phyloP scores from a whole-genome alignment of 1,140 invertebrate genomes.

The Bradysia coprophila region DNA sequence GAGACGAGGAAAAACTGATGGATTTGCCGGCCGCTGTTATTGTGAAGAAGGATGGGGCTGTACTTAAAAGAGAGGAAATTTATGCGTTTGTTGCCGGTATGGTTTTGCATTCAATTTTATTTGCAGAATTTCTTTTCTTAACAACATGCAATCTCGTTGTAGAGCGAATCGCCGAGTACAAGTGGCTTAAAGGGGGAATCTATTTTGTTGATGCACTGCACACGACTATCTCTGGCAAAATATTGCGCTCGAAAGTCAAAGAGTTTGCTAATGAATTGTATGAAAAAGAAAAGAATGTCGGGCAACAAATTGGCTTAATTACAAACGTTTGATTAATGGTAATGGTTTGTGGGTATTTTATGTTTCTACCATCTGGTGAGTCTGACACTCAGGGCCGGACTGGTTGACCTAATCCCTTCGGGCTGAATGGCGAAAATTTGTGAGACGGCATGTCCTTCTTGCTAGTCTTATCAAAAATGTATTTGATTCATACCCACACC shows the following conservation, averaged over 20 bases:
- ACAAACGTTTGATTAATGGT: too few species aligned
- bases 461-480: too few species aligned
- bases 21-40: slow-evolving; percentile 30
- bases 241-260: slow-evolving; percentile 1
- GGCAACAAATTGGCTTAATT: background rate
- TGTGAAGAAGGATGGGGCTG: background rate
- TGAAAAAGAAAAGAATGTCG: background rate
- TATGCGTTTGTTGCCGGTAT: background rate
- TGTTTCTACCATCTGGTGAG: too few species aligned
- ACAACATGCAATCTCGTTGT: too few species aligned
- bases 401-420: too few species aligned
- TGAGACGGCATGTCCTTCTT: too few species aligned
- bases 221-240: slow-evolving; percentile 5
- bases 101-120: too few species aligned
- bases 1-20: slow-evolving; percentile 34
- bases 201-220: slow-evolving; percentile 5
- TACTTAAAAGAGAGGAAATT: background rate
- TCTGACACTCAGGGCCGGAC: too few species aligned
- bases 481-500: too few species aligned
- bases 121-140: too few species aligned
- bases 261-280: background rate
- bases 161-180: background rate
- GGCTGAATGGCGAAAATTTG: too few species aligned
- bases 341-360: too few species aligned
- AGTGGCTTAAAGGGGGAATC: slow-evolving; percentile 5